Percentiles rank a stretch among this genome's conserved stretches.
phyloP scores from a whole-genome alignment of 2,888 invertebrate species.

The Macaria notata region DNA sequence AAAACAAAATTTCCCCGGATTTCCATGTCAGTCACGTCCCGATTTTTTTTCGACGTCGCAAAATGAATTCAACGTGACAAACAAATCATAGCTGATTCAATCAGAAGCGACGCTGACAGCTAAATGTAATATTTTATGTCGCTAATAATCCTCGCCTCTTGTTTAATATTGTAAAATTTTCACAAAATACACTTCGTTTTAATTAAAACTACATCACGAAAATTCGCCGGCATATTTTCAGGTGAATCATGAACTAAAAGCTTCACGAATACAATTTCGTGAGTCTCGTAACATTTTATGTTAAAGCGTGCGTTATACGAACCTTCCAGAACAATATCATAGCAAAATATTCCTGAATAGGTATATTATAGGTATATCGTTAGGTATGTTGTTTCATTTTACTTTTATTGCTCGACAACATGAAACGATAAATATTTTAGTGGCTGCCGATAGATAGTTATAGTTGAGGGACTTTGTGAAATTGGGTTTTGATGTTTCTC shows the following conservation, averaged over 20 bases:
- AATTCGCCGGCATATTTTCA: conserved; percentile 3
- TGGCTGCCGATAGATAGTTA: conserved; percentile 13
- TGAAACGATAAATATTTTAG: conserved; percentile 20
- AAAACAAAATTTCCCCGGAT: conserved; percentile 61
- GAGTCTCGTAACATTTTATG: conserved; percentile 17
- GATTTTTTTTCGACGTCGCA: conserved; percentile 48
- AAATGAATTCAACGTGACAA: conserved; percentile 64
- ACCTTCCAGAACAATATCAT: conserved; percentile 20
- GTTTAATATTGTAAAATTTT: not conserved
- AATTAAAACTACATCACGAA: conserved; percentile 6
- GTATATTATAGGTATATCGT: conserved; percentile 1
- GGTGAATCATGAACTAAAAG: conserved; percentile 10
- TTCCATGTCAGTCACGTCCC: conserved; percentile 70
- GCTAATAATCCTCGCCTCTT: conserved; percentile 6
- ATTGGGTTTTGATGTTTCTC: too few relatives aligned
- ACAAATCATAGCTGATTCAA: conserved; percentile 66
- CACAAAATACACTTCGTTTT: not conserved
- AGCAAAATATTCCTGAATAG: conserved; percentile 15
- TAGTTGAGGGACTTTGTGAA: conserved; percentile 2
- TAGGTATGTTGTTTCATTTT: conserved; percentile 14
- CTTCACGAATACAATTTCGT: conserved; percentile 14
- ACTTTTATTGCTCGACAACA: conserved; percentile 15
- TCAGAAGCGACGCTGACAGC: conserved; percentile 40
- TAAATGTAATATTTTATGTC: conserved; percentile 9
- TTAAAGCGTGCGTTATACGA: conserved; percentile 15